A percentile compares a stretch with the other conserved stretches of the same genome.
Conservation (phyloP, 2,888 invertebrate species). For the Pollenia angustigena region DNA sequence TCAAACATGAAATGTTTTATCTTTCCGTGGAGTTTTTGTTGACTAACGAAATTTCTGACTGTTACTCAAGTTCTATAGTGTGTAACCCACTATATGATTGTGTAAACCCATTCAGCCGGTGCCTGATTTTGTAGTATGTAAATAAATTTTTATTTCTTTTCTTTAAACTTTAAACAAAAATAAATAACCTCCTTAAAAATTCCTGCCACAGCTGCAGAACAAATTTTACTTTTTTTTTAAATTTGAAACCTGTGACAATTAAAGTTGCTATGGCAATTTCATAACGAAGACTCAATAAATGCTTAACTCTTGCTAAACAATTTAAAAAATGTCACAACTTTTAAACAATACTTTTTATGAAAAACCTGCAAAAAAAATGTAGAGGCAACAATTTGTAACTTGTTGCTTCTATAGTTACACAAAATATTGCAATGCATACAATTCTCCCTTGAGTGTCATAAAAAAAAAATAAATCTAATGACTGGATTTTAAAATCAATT, state of each 20-base stretch:
- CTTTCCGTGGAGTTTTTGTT: too few relatives aligned
- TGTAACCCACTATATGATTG: too few relatives aligned
- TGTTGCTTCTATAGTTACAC: conserved; percentile 5
- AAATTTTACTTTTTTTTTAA: not conserved
- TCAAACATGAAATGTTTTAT: too few relatives aligned
- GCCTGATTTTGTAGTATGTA: too few relatives aligned
- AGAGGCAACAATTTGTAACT: not conserved
- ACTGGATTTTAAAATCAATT: conserved; percentile 9
- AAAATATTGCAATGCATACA: not conserved
- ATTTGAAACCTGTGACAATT: not conserved
- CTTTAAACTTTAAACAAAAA: too few relatives aligned
- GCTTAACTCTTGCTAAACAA: not conserved
- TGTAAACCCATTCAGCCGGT: too few relatives aligned
- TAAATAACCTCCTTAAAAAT: too few relatives aligned
- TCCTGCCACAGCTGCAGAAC: too few relatives aligned
- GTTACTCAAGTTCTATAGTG: too few relatives aligned
- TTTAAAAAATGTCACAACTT: not conserved
- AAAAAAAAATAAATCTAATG: not conserved
- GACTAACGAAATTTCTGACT: too few relatives aligned
- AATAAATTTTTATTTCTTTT: too few relatives aligned
- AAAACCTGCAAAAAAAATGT: not conserved
- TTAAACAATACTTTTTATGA: not conserved
- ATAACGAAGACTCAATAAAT: not conserved
- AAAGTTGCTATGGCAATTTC: not conserved
- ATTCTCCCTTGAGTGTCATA: not conserved